Base-by-base conservation (phyloP, 1,140 invertebrate species). In the Lepidurus couesii region DNA sequence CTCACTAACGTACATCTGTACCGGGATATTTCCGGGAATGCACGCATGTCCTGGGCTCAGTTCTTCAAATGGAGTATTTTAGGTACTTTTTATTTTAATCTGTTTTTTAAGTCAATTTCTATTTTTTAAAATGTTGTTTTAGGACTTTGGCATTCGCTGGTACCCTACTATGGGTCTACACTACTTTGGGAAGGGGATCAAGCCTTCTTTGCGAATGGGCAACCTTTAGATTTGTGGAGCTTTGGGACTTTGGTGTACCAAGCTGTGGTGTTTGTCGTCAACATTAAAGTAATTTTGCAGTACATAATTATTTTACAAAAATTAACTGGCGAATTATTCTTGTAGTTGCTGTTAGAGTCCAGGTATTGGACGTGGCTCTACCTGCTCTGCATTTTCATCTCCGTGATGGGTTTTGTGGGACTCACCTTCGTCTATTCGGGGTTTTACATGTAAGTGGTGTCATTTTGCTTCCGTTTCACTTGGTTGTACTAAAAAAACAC, bases 1-100 rank as follows among this genome's bases (percentile, higher is more conserved):
- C 83, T 93, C 75, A 85, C 85, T 82, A 86, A 90, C 53, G 92
- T 92, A 3, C 84, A 87, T 9, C 83, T 94, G 1, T 96, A 96
- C 84, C 88, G 87, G 81, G 84, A 87, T 11, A 88, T 92, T 78
- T 86, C 84, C 16, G 87, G 86, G 74, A 93, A 95, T 86, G 86
- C 87, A 76, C 86, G 90, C n/a, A 85, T 95, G 81, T 88, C 89
- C 0, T 88, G 86, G 85, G 82, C 80, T 1, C 85, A 89, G 78
- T 93, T 94, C 83, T n/a, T 87, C 0, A 82, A 85, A 43, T 95
- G 93, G 93, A 86, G 87, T 42, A 2, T 87, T 0, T 83, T 89
- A 53, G 91, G 89, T 84, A 82, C 86, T 0, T 11, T 44, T 16
- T 43, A 87, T 87, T 24, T 9, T 65, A 4, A 13, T 80, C 76